phyloP scores from a whole-genome alignment of 2,888 invertebrate species.

The Mactromeris polynyma region DNA sequence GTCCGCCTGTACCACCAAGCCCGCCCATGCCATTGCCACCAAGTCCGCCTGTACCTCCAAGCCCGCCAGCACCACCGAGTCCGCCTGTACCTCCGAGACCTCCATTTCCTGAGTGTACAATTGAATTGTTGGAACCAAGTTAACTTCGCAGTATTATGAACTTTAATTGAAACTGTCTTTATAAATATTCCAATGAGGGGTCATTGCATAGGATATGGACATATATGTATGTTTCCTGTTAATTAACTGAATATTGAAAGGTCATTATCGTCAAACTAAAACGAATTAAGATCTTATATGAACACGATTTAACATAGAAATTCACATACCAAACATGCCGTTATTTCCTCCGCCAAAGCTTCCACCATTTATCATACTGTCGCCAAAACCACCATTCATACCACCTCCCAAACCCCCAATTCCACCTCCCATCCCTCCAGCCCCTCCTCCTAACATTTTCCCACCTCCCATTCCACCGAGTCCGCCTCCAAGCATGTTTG shows the following conservation, averaged over 20 bases:
- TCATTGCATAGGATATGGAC: not conserved
- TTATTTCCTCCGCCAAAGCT: constrained; percentile 9
- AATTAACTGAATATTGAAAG: not conserved
- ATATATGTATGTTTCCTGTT: not conserved
- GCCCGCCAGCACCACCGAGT: not conserved
- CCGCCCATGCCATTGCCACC: not conserved
- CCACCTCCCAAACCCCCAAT: constrained; percentile 17
- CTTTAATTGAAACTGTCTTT: not conserved
- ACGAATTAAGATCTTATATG: not conserved
- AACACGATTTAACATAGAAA: not conserved
- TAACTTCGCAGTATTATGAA: not conserved
- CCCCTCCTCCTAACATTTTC: constrained; percentile 12
- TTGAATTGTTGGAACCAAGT: not conserved
- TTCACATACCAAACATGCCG: not conserved
- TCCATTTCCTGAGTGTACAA: not conserved
- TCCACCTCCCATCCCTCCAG: constrained; percentile 6
- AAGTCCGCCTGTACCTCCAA: constrained; percentile 23
- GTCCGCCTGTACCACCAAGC: not conserved
- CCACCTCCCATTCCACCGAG: constrained; percentile 18
- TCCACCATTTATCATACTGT: not conserved
- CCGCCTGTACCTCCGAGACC: not conserved
- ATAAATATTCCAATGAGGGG: not conserved
- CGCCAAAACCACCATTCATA: not conserved
- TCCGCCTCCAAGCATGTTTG: constrained; percentile 14
- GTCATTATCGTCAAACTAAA: no score